Percentiles rank a stretch among this genome's conserved stretches.
phyloP scores from a whole-genome alignment of 2,797 vertebrate genomes.

The Alauda arvensis region DNA sequence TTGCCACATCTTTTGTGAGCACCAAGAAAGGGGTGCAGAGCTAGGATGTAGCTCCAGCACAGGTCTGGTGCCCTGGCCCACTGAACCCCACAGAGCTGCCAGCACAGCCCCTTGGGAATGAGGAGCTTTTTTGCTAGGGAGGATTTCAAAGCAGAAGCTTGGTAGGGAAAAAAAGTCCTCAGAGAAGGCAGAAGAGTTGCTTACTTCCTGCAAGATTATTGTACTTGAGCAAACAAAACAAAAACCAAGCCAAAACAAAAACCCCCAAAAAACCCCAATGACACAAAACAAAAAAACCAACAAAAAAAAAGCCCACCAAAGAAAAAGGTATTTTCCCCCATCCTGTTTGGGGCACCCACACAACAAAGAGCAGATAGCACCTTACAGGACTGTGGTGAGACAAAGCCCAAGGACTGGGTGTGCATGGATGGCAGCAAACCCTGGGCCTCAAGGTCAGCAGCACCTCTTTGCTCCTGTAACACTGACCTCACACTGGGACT shows the following conservation, averaged over 20 bases:
- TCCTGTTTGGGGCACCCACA: neutral
- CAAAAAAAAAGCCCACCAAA: too few relatives aligned
- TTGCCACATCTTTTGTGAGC: neutral
- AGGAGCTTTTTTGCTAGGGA: neutral
- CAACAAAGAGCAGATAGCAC: neutral
- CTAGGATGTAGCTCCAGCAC: neutral
- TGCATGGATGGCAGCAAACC: neutral
- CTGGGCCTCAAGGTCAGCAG: rapidly evolving
- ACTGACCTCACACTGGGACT: neutral
- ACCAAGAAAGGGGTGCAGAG: neutral
- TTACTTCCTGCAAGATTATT: neutral
- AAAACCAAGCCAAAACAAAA: too few relatives aligned
- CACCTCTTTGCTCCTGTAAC: neutral
- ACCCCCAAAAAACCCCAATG: too few relatives aligned
- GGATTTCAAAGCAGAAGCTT: neutral
- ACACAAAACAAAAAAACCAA: too few relatives aligned
- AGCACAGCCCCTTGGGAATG: neutral
- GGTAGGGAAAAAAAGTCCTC: neutral
- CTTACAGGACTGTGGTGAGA: neutral
- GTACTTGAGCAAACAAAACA: neutral
- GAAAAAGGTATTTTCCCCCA: neutral
- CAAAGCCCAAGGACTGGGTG: neutral
- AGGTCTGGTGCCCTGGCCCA: neutral
- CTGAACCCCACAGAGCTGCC: neutral
- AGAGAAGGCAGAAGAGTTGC: neutral